These are phyloP conservation scores for Hippocampus barbouri DNA, from an alignment of 2,113 vertebrate genomes.

Conservation along the genomic window DNA sequence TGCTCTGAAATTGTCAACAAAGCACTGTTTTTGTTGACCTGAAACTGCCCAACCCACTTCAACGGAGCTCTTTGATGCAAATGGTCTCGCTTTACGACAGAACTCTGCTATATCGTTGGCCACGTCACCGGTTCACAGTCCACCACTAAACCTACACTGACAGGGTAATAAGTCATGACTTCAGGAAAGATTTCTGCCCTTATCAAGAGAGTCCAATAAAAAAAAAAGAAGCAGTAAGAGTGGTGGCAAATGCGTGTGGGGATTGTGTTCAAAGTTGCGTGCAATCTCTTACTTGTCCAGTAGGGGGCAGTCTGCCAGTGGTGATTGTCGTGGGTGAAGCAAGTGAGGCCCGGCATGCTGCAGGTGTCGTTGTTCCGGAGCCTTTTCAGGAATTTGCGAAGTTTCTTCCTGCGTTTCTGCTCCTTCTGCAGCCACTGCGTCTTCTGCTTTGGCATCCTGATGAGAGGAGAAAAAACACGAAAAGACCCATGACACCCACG, in stretches of 20 bases:
- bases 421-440: constrained; percentile 85
- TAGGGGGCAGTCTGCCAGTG: constrained; percentile 96
- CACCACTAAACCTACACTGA: too few species aligned
- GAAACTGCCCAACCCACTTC: background rate
- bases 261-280: background rate
- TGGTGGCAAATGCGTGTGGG: too few species aligned
- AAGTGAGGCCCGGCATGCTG: constrained; percentile 96
- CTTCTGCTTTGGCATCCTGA: constrained; percentile 84
- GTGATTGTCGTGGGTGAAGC: constrained; percentile 98
- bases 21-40: background rate
- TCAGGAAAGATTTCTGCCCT: too few species aligned
- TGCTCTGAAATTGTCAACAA: too few species aligned
- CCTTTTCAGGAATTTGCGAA: constrained; percentile 90
- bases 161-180: too few species aligned
- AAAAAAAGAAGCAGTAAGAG: too few species aligned
- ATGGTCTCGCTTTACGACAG: too few species aligned
- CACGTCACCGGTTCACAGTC: too few species aligned
- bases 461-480: background rate
- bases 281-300: constrained; percentile 84
- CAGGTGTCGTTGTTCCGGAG: constrained; percentile 93
- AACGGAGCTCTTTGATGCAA: background rate
- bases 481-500: background rate
- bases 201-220: too few species aligned
- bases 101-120: too few species aligned
- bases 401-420: constrained; percentile 89